Evolutionary conservation across 2,113 vertebrate genomes (phyloP).

Genomic region (Sorex fumeus): DNA sequence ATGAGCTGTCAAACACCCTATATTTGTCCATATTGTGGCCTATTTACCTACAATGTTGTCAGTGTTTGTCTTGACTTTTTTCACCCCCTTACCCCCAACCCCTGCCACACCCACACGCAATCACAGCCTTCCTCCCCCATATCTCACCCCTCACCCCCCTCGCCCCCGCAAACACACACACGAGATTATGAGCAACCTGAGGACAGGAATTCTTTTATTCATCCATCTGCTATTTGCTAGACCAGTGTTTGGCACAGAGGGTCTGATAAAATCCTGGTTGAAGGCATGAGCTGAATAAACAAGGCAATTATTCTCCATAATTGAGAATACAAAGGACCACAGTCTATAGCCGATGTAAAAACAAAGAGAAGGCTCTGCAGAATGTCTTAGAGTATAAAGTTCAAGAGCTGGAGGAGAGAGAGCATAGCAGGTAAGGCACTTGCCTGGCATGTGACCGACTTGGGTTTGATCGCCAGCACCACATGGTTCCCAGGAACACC

Average conservation of each 20-base stretch:
- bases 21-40: neutral
- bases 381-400: conserved; percentile 22
- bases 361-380: neutral
- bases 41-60: neutral
- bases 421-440: no score
- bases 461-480: no score
- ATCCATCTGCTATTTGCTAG: neutral
- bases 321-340: neutral
- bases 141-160: no score
- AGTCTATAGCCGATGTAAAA: neutral
- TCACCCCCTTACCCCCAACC: no score
- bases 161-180: no score
- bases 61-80: neutral
- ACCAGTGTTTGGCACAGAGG: neutral
- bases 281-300: neutral
- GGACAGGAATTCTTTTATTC: neutral
- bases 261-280: neutral
- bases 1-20: neutral
- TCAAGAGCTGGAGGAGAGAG: neutral
- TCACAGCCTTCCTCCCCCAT: no score
- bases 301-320: neutral
- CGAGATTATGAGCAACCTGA: neutral
- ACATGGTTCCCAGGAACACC: no score
- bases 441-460: no score
- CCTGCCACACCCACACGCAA: no score